Conservation (phyloP, 1,140 invertebrate species). For the Hycleus cichorii region DNA sequence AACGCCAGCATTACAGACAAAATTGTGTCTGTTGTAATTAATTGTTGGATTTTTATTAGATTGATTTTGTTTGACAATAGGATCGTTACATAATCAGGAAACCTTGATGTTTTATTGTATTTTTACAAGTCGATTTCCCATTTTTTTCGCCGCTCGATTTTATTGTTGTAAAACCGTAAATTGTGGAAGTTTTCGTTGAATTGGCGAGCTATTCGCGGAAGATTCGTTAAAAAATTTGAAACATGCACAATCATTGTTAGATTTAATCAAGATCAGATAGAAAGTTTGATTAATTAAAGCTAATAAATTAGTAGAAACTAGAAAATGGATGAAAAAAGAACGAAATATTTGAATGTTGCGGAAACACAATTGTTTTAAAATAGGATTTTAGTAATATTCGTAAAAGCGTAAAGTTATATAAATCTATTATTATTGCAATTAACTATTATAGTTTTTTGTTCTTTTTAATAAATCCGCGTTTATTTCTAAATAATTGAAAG, state of each 20-base stretch:
- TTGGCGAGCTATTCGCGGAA: background rate
- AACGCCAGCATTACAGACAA: too few species aligned
- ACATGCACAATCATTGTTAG: background rate
- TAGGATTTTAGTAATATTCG: slow-evolving; percentile 11
- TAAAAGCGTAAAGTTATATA: slow-evolving; percentile 26
- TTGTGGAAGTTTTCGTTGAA: too few species aligned
- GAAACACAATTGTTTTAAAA: slow-evolving; percentile 13
- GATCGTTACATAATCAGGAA: too few species aligned
- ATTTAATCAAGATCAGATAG: background rate
- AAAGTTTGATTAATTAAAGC: background rate
- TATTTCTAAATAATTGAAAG: background rate
- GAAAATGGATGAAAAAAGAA: background rate
- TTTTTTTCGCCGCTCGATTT: too few species aligned
- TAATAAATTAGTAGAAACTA: background rate
- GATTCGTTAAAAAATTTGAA: too few species aligned
- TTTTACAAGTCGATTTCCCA: too few species aligned
- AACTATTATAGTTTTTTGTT: slow-evolving; percentile 9
- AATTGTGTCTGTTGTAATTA: too few species aligned
- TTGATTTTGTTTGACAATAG: too few species aligned
- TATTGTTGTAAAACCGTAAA: too few species aligned
- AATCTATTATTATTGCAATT: slow-evolving; percentile 16
- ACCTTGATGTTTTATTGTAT: too few species aligned
- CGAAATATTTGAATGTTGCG: slow-evolving; percentile 11
- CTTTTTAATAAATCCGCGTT: too few species aligned
- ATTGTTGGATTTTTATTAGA: too few species aligned